Conservation (phyloP, 2,888 invertebrate species). For the Ectemnius cavifrons region DNA sequence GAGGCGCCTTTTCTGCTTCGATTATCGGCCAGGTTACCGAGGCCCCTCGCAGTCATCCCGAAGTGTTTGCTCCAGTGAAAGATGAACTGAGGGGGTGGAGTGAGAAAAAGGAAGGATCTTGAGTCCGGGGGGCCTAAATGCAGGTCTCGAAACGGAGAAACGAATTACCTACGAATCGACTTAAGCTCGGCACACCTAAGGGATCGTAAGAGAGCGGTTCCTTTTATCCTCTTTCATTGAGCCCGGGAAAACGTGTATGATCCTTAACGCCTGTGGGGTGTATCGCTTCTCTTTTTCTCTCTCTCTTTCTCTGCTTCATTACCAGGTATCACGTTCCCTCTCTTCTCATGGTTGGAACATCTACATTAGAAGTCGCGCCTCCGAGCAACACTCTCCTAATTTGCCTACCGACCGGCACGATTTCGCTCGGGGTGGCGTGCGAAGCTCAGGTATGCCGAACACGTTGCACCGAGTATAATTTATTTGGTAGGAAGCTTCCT, state of each 20-base stretch:
- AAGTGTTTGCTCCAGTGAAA: not conserved
- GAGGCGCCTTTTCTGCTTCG: constrained; percentile 47
- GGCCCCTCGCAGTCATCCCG: not conserved
- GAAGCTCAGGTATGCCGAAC: constrained; percentile 26
- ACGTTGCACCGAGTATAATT: constrained; percentile 50
- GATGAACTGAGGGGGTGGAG: constrained; percentile 12
- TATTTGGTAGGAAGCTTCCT: constrained; percentile 38
- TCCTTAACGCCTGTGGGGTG: constrained; percentile 25
- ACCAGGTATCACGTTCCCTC: constrained; percentile 13
- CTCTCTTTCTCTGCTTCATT: not conserved
- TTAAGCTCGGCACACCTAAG: constrained; percentile 32
- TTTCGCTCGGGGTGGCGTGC: constrained; percentile 52
- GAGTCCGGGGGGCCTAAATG: constrained; percentile 51
- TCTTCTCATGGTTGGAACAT: constrained; percentile 45
- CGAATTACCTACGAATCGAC: constrained; percentile 64
- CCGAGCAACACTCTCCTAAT: constrained; percentile 57
- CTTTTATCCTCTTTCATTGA: constrained; percentile 64
- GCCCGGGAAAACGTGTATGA: constrained; percentile 60
- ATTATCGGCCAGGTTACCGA: constrained; percentile 40
- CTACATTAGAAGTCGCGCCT: constrained; percentile 61
- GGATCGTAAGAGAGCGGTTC: constrained; percentile 48
- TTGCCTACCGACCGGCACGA: constrained; percentile 63
- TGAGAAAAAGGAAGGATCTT: not conserved
- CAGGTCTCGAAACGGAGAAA: constrained; percentile 64
- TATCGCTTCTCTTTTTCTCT: constrained; percentile 28